Percentiles rank a stretch among this genome's conserved stretches.
These are phyloP conservation scores for Vombatus ursinus DNA, from an alignment of 2,113 vertebrate genomes.

Conservation along the genomic window DNA sequence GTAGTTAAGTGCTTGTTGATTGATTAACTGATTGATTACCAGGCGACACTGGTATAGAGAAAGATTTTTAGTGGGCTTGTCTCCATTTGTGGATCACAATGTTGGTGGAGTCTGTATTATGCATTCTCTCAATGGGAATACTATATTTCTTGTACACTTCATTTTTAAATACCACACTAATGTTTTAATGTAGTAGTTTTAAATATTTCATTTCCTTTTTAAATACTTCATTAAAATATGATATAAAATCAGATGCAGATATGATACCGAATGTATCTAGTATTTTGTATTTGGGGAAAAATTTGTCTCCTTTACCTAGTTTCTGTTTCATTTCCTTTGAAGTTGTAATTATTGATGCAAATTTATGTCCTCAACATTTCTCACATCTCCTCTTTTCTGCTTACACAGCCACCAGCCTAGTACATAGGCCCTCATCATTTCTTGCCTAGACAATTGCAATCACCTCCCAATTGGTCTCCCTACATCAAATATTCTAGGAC, in stretches of 20 bases:
- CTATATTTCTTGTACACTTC: neutral
- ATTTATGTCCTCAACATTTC: neutral
- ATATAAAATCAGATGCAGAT: neutral
- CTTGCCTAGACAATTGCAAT: neutral
- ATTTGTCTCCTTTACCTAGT: slow-evolving; percentile 17
- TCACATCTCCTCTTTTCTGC: neutral
- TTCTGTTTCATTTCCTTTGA: slow-evolving; percentile 24
- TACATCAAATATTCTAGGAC: neutral
- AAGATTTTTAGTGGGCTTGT: neutral
- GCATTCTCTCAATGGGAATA: neutral
- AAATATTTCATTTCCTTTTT: too few species aligned
- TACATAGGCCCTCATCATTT: neutral
- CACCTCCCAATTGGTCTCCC: neutral
- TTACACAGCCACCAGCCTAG: neutral
- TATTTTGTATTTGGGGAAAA: slow-evolving; percentile 3
- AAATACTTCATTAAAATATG: neutral
- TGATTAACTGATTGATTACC: neutral
- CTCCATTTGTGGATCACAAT: neutral
- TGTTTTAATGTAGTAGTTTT: too few species aligned
- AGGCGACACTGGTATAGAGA: neutral
- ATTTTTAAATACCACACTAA: neutral
- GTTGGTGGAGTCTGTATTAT: neutral
- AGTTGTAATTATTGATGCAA: neutral
- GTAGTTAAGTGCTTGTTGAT: neutral
- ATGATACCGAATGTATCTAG: neutral